Conservation (phyloP, 2,888 invertebrate species). For the Priocnemis perturbator region DNA sequence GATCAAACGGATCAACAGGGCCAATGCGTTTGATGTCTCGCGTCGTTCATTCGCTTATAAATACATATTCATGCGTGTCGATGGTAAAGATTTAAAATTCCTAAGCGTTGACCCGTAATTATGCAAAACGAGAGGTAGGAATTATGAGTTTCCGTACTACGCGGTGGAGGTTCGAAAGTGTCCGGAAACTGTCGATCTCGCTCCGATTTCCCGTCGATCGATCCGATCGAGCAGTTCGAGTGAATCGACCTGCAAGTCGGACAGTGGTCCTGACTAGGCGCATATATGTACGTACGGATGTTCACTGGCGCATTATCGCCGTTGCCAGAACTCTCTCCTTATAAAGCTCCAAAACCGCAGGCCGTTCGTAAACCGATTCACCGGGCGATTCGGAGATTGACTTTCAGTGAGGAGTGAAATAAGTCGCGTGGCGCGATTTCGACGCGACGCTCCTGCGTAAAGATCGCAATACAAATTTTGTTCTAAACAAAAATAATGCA, state of each 20-base stretch:
- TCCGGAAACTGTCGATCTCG: background rate
- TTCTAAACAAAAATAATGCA: too few relatives aligned
- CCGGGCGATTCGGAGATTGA: conserved; percentile 4
- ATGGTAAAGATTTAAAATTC: too few relatives aligned
- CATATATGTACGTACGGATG: conserved; percentile 15
- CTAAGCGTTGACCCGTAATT: too few relatives aligned
- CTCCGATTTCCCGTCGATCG: conserved; percentile 6
- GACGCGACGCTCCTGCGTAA: too few relatives aligned
- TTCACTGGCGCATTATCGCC: conserved; percentile 25
- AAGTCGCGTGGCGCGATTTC: too few relatives aligned
- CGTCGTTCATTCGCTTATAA: background rate
- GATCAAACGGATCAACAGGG: too few relatives aligned
- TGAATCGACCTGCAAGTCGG: conserved; percentile 18
- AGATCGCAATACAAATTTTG: too few relatives aligned
- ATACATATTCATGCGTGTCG: too few relatives aligned
- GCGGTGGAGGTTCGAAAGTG: too few relatives aligned
- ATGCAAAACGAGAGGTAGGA: too few relatives aligned
- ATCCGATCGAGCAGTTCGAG: conserved; percentile 23
- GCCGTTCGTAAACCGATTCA: conserved; percentile 10
- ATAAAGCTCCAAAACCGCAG: conserved; percentile 28
- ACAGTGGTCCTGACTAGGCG: conserved; percentile 1
- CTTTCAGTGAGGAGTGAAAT: conserved; percentile 14
- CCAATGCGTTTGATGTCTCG: conserved; percentile 22
- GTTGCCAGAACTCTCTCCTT: conserved; percentile 21
- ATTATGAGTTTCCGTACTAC: too few relatives aligned